Evolutionary conservation across 2,888 invertebrate species (phyloP), one percentile per base, ranked within the genome.

Genomic region (Leptarthrus brevirostris): DNA sequence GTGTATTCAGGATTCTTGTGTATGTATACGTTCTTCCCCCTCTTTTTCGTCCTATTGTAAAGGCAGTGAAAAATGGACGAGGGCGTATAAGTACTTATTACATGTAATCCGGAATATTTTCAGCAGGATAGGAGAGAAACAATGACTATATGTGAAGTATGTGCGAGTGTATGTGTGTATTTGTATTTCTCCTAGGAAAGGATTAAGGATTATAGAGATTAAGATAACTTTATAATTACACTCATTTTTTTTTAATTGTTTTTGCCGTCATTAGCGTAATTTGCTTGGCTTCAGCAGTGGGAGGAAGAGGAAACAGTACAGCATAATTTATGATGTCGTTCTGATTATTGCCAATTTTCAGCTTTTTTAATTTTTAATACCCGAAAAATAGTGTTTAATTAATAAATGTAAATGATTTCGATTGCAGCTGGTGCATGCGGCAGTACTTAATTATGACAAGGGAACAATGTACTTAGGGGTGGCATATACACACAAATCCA

Each of bases 151-250:
- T 53, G 40, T 16, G 22, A 40, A 34, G 12, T 30, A 26, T 70
- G 22, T n/a, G 14, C 24, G 26, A 4, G 44, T 44, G 44, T 12
- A 44, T 14, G 44, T 44, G 1, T 14, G 44, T 44, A 14, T 44
- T 44, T 52, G 36, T 61, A 20, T 61, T 20, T 18, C 36, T 18
- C 22, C 40, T 34, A 12, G 16, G 8, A 70, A 74, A 71, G 49
- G 53, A n/a, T n/a, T n/a, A n/a, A n/a, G n/a, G n/a, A n/a, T n/a
- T n/a, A n/a, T n/a, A n/a, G n/a, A 61, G 74, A 74, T 74, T 74
- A 71, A 52, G 52, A 52, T 34, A 49, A 58, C 52, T 74, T 61
- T 70, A 71, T 74, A 74, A 74, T 74, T 74, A 74, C 66, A 66
- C 20, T 69, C 53, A 69, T 69, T 54, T 64, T 66, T 73, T 61